Evolutionary conservation across 2,113 vertebrate genomes (phyloP).

Genomic region (Mus musculus): GRCm39 chr13:89599501-89600000

Average conservation of each 20-base stretch:
- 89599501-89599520: background rate
- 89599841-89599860: background rate
- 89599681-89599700: slow-evolving; percentile 22
- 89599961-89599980: background rate
- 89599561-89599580: background rate
- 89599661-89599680: slow-evolving; percentile 1
- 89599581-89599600: background rate
- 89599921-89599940: slow-evolving; percentile 15
- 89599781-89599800: background rate
- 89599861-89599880: background rate
- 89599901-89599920: slow-evolving; percentile 25
- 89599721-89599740: background rate
- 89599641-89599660: background rate
- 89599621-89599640: slow-evolving; percentile 25
- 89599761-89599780: background rate
- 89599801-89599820: background rate
- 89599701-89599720: background rate
- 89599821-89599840: background rate
- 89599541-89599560: background rate
- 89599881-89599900: background rate
- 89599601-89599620: background rate
- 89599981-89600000: background rate
- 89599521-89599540: slow-evolving; percentile 17
- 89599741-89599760: background rate
- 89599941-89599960: background rate